Conservation (phyloP, 2,113 vertebrate genomes). For the Oenanthe oenanthe region DNA sequence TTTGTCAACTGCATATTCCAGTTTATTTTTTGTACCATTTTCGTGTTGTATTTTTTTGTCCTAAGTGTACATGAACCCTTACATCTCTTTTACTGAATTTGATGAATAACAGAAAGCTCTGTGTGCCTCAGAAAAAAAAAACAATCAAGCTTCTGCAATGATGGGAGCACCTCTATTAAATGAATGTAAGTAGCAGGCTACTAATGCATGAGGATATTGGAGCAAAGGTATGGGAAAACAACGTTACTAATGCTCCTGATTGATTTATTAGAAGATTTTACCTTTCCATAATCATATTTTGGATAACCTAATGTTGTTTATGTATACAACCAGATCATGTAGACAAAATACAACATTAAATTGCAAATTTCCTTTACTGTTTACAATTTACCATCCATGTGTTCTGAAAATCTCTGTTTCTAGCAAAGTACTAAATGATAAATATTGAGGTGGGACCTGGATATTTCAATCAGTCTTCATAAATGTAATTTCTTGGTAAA, state of each 20-base stretch:
- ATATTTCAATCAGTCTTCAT: neutral
- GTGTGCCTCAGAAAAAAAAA: neutral
- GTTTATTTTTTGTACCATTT: neutral
- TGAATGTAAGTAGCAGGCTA: constrained; percentile 17
- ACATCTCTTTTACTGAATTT: constrained; percentile 18
- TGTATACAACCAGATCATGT: neutral
- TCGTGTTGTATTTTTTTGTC: neutral
- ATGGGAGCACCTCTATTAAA: neutral
- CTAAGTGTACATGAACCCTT: neutral
- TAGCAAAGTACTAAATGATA: neutral
- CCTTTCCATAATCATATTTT: neutral
- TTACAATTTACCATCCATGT: neutral
- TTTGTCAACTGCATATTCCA: neutral
- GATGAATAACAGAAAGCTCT: neutral
- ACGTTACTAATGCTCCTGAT: neutral
- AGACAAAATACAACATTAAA: neutral
- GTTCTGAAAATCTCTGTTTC: constrained; percentile 1
- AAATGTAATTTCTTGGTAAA: neutral
- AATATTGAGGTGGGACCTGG: neutral
- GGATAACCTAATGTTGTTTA: neutral
- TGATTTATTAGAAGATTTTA: neutral
- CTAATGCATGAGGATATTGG: neutral
- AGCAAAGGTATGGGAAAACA: neutral
- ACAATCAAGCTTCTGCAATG: neutral
- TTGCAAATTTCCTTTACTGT: neutral